Evolutionary conservation across 2,797 vertebrate species (phyloP), one percentile per base, ranked within the genome.

Genomic region (Malurus leucopterus): DNA sequence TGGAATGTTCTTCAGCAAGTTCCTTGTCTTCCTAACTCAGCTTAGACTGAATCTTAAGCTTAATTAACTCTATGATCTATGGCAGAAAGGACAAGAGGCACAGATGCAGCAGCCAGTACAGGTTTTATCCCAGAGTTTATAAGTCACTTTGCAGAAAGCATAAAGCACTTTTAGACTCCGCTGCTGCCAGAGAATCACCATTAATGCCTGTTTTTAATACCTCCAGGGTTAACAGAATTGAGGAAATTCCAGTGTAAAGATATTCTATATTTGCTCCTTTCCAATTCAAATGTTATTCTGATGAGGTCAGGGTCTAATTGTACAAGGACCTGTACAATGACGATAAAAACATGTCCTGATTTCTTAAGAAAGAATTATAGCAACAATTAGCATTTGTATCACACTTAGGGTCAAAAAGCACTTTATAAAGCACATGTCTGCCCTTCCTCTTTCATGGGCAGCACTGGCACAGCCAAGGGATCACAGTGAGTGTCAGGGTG

Each of bases 201-300:
- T 76, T 59, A 91, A 77, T 1, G 1, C 24, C 27, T 34, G 18
- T 14, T 68, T 78, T 88, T 86, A 68, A 62, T 47, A 38, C 6
- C 83, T 27, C 22, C 58, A 71, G 7, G 36, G 61, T 86, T 88
- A 86, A 88, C 6, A 64, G 34, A 77, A 55, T 11, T 46, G 26
- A 73, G 40, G 22, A 64, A 62, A 58, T 55, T 65, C 81, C 65
- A 83, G 24, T 6, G 11, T 22, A 67, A 86, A 21, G 49, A 70
- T 38, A 30, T 75, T 40, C 67, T 27, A 12, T 84, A 54, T 51
- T 70, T 67, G 46, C 55, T 91, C 0, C 0, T 76, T 88, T 91
- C 61, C 47, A 80, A 84, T 77, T 83, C 47, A 91, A 77, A 91
- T 46, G 22, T 55, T 83, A 71, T 58, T 74, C 38, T 68, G 72